A percentile compares a stretch with the other conserved stretches of the same genome.
These are phyloP conservation scores for Prionace glauca DNA, from an alignment of 2,797 vertebrate species.

Conservation along the genomic window DNA sequence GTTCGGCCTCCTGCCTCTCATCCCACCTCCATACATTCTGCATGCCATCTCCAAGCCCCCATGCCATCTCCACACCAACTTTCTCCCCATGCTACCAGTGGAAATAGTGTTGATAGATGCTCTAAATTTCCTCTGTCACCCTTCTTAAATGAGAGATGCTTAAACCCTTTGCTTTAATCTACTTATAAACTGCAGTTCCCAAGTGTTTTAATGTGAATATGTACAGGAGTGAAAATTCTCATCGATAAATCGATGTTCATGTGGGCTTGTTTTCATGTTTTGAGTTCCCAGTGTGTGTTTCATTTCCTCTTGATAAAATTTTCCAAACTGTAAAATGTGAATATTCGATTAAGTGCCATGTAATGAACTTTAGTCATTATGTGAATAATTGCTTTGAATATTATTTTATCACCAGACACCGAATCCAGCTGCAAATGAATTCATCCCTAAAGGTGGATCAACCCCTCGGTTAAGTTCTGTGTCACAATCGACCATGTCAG, in stretches of 20 bases:
- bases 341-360: neutral
- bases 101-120: neutral
- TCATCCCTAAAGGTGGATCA: constrained; percentile 92
- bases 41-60: no score
- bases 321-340: neutral
- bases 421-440: constrained; percentile 94
- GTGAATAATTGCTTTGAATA: constrained; percentile 11
- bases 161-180: neutral
- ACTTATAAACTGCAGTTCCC: neutral
- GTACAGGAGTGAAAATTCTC: neutral
- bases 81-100: no score
- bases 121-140: neutral
- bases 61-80: no score
- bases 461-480: constrained; percentile 81
- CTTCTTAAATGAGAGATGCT: neutral
- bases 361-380: neutral
- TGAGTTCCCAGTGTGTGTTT: neutral
- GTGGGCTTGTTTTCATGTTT: neutral
- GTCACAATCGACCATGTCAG: constrained; percentile 82
- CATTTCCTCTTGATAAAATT: neutral
- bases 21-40: no score
- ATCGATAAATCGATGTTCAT: neutral
- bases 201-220: neutral
- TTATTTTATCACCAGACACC: constrained; percentile 73
- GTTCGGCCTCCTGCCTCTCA: no score